Evolutionary conservation across 2,888 invertebrate species (phyloP), one percentile per base, ranked within the genome.

Genomic region (Hyposoter didymator): DNA sequence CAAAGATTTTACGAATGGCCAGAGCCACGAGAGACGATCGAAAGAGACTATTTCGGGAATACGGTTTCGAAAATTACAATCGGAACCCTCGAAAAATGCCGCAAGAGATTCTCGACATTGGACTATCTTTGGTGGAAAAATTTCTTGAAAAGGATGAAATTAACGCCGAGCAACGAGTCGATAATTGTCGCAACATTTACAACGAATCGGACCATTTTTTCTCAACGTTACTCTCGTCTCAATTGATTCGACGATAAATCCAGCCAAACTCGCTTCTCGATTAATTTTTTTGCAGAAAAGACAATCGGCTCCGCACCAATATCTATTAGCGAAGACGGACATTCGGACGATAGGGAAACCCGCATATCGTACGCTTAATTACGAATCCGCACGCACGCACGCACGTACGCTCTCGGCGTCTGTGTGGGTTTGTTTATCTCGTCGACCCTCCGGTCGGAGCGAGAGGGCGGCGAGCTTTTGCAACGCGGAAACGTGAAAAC

Each of bases 1-100:
- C 83, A 52, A 87, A 73, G n/a, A 81, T 88, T 1, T 74, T 70
- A 4, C 75, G 62, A 69, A 85, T 87, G 75, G 88, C 88, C 2
- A 72, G 74, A 59, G 84, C 80, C 4, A 85, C 85, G 55, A 85
- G 84, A 19, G 78, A 84, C 45, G 67, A 84, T 32, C 43, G 76
- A 12, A 85, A 67, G 28, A 28, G 47, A 43, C 47, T 80, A 78
- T 85, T 84, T 28, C 45, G 78, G 17, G 80, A 74, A 59, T 84
- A 79, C 35, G 84, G 84, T 39, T 82, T 84, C n/a, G 78, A 83
- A 45, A 78, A 64, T 49, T 74, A 84, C 17, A 49, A 80, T 52
- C 62, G 59, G 28, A 79, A 45, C 14, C 81, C 82, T 12, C 49
- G 72, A 55, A 78, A 83, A 72, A 59, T 55, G 8, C 74, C 81